Conservation (phyloP, 1,140 invertebrate genomes). For the Tetraneura akinire region DNA sequence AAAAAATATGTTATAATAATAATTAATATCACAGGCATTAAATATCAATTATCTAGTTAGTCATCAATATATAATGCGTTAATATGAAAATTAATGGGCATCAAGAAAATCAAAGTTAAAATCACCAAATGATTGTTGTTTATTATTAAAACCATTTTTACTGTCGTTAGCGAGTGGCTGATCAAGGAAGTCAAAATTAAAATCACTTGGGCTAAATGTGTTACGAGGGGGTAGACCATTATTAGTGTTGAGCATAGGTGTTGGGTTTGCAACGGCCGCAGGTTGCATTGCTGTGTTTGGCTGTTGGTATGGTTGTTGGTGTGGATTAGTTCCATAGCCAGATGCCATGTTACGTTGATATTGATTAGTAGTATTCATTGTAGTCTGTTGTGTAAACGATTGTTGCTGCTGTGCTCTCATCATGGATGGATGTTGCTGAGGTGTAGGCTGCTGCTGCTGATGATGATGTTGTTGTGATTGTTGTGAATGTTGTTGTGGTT, state of each 20-base stretch:
- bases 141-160: slow-evolving; percentile 37
- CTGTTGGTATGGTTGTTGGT: slow-evolving; percentile 13
- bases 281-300: slow-evolving; percentile 29
- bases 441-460: slow-evolving; percentile 21
- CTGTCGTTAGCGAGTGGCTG: slow-evolving; percentile 46
- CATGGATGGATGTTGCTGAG: slow-evolving; percentile 34
- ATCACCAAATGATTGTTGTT: slow-evolving; percentile 42
- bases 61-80: not conserved
- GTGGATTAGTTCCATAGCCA: not conserved
- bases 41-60: not conserved
- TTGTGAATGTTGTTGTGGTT: not conserved
- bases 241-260: slow-evolving; percentile 37
- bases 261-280: not conserved
- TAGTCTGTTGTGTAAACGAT: slow-evolving; percentile 9
- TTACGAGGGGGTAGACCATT: slow-evolving; percentile 27
- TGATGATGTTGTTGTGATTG: slow-evolving; percentile 26
- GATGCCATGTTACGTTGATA: slow-evolving; percentile 41
- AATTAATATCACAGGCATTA: slow-evolving; percentile 27
- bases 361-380: slow-evolving; percentile 20
- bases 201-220: slow-evolving; percentile 43
- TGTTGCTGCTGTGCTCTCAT: slow-evolving; percentile 42
- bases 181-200: slow-evolving; percentile 46
- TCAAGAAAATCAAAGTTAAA: slow-evolving; percentile 46
- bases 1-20: not conserved
- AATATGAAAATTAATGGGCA: slow-evolving; percentile 40